Conservation (phyloP, 2,113 vertebrate species). For the Monarcha castaneiventris region DNA sequence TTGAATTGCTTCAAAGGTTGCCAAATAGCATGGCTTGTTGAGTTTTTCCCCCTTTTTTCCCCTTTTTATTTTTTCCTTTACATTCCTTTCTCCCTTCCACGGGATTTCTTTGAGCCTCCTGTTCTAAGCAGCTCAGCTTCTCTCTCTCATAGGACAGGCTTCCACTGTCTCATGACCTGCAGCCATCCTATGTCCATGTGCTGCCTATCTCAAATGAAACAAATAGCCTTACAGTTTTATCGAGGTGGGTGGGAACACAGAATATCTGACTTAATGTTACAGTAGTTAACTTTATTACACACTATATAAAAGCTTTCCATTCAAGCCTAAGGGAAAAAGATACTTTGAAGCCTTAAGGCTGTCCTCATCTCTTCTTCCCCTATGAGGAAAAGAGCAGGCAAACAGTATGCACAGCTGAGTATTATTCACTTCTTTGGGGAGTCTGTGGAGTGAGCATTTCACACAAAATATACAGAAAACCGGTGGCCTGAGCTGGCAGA, state of each 20-base stretch:
- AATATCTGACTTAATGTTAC: neutral
- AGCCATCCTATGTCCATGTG: neutral
- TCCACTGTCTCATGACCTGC: neutral
- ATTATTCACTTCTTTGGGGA: neutral
- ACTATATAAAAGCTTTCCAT: neutral
- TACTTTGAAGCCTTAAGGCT: neutral
- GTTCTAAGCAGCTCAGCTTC: neutral
- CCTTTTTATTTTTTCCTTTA: neutral
- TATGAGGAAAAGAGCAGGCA: neutral
- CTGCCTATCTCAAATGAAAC: neutral
- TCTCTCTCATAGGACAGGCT: neutral
- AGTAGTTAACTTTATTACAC: neutral
- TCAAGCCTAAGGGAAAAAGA: neutral
- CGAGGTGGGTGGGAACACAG: neutral
- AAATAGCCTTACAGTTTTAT: neutral
- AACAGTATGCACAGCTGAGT: neutral
- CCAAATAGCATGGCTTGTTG: neutral
- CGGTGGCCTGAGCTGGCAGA: neutral
- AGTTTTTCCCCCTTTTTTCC: rapidly evolving
- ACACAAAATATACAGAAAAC: neutral
- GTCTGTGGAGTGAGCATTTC: neutral
- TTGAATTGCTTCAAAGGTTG: neutral
- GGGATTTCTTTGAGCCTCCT: neutral
- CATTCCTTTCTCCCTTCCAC: neutral
- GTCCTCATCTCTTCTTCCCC: neutral